Percentiles rank a stretch among this genome's conserved stretches.
phyloP scores from a whole-genome alignment of 2,113 vertebrate genomes.

The Rhea americana region DNA sequence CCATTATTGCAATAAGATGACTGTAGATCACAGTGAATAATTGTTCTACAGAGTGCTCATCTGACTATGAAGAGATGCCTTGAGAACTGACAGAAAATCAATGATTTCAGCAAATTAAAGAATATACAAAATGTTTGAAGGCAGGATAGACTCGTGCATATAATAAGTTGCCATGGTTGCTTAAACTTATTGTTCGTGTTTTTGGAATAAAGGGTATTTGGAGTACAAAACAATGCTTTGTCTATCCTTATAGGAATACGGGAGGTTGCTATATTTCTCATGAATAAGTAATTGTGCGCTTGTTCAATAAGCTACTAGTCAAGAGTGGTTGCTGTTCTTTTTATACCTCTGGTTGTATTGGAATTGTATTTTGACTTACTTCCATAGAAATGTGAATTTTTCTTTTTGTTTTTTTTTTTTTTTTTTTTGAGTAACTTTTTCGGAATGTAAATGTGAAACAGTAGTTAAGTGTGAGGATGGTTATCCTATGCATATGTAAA shows the following conservation, averaged over 20 bases:
- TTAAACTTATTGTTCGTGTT: background rate
- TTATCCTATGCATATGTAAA: background rate
- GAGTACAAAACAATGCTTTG: background rate
- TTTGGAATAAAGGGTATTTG: background rate
- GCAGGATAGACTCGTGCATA: background rate
- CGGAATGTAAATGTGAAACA: background rate
- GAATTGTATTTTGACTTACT: background rate
- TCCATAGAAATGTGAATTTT: background rate
- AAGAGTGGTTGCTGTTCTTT: background rate
- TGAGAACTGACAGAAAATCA: background rate
- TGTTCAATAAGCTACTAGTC: background rate
- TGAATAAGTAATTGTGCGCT: background rate
- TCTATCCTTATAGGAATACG: background rate
- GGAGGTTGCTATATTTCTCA: background rate
- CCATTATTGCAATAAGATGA: background rate
- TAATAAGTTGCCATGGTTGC: background rate
- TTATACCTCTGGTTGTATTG: background rate
- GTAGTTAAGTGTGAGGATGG: background rate
- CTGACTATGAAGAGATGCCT: background rate
- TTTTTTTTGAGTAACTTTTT: background rate
- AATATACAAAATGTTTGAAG: background rate
- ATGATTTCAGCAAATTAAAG: background rate
- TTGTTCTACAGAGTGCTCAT: background rate
- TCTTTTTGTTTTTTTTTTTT: background rate
- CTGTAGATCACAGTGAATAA: background rate